A percentile compares a stretch with the other conserved stretches of the same genome.
phyloP scores from a whole-genome alignment of 2,113 vertebrate species.

The Ivindomyrus marchei region DNA sequence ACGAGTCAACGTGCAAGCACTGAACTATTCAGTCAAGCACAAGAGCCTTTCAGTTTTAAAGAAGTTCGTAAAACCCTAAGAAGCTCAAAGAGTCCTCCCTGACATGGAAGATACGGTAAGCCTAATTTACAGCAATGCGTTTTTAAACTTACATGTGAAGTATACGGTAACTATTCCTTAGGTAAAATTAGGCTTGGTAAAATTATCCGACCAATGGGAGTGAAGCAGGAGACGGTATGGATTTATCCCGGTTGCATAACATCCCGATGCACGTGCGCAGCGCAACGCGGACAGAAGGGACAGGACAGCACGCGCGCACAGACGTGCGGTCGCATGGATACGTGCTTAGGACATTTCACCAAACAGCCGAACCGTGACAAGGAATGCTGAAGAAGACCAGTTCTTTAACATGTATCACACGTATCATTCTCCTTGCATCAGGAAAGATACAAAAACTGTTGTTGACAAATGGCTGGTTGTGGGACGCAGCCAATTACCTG shows the following conservation, averaged over 20 bases:
- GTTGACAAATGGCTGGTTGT: background rate
- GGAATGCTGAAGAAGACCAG: background rate
- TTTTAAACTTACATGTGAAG: background rate
- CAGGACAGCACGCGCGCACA: background rate
- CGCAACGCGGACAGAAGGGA: conserved; percentile 27
- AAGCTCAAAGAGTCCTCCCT: background rate
- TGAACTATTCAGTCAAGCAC: background rate
- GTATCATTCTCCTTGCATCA: background rate
- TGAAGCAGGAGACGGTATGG: conserved; percentile 38
- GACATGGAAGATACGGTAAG: background rate
- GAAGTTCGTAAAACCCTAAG: background rate
- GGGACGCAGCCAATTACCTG: conserved; percentile 46
- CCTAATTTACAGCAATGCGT: background rate
- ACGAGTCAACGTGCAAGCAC: background rate
- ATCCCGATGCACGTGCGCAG: conserved; percentile 13
- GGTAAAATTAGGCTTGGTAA: background rate
- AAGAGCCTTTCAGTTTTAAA: background rate
- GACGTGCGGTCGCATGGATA: background rate
- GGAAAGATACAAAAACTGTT: background rate
- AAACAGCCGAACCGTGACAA: background rate
- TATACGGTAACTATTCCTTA: background rate
- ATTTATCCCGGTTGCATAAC: conserved; percentile 48
- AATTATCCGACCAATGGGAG: background rate
- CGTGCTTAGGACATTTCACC: background rate
- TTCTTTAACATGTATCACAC: background rate